Conservation (phyloP, 2,888 invertebrate genomes). For the Amphimallon solstitiale region DNA sequence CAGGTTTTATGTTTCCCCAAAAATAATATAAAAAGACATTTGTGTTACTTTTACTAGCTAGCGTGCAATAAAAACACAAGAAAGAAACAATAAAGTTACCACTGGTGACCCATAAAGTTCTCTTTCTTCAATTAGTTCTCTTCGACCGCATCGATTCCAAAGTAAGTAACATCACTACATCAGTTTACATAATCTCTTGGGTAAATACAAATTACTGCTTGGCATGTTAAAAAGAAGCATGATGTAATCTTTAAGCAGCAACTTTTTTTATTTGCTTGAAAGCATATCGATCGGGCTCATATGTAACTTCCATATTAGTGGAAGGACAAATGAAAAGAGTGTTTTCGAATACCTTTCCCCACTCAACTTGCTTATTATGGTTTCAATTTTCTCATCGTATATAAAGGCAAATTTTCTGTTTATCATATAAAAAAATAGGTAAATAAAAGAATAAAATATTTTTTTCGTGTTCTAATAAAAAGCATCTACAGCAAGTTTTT, state of each 20-base stretch:
- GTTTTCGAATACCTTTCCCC: not conserved
- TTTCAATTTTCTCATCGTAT: too few species aligned
- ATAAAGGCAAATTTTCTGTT: not conserved
- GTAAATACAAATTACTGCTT: conserved; percentile 26
- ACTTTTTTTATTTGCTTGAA: conserved; percentile 23
- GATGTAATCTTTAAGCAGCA: conserved; percentile 19
- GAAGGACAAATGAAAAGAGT: conserved; percentile 4
- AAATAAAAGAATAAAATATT: too few species aligned
- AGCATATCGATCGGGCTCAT: conserved; percentile 18
- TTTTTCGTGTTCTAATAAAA: too few species aligned
- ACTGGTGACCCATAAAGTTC: conserved; percentile 14
- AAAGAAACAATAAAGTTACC: conserved; percentile 10
- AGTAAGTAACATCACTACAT: conserved; percentile 6
- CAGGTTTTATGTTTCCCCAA: not conserved
- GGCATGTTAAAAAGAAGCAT: conserved; percentile 19
- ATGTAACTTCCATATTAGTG: not conserved
- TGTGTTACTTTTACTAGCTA: conserved; percentile 8
- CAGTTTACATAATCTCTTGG: conserved; percentile 10
- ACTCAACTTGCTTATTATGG: too few species aligned
- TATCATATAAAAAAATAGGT: not conserved
- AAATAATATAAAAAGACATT: conserved; percentile 11
- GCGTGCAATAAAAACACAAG: conserved; percentile 5
- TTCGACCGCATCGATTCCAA: conserved; percentile 18
- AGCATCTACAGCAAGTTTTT: too few species aligned
- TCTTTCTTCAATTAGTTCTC: conserved; percentile 10